Base-by-base conservation (phyloP, 2,113 vertebrate genomes). In the human (Homo sapiens) region DNA sequence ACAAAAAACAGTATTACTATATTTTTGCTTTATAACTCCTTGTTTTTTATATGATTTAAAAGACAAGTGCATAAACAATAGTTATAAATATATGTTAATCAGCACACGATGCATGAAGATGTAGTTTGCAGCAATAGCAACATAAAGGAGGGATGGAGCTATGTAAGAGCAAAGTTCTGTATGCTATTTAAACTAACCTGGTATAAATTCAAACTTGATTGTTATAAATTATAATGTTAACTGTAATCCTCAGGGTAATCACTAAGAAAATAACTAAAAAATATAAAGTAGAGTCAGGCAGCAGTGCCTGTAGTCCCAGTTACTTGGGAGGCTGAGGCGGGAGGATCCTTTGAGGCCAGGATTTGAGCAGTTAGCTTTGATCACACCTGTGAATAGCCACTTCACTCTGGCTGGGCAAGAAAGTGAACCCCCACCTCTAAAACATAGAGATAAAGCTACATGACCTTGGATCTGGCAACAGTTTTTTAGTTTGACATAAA, bases 241-340 rank as follows among this genome's bases (percentile, higher is more conserved):
- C 40, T 40, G 40, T 40, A 40, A 40, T 40, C 30, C 8, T n/a
- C 48, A 72, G n/a, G 20, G 27, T 16, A 81, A 68, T 68, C n/a
- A 91, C 89, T 81, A 91, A 52, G 45, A 90, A 90, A 81, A 68
- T 81, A 91, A 91, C 76, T 81, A 81, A 81, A 91, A 81, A 12
- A 32, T 55, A 35, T 55, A 32, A 52, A 66, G n/a, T 38, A 30
- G 40, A 70, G 7, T 35, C 35, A 38, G 68, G 35, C 27, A 25
- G 25, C 25, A 61, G 59, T 61, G 25, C 11, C 27, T 27, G 59
- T 30, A 52, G 50, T 52, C 50, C 16, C 50, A 52, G 16, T 17
- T 52, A 52, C 50, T 52, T 52, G 50, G 1, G 50, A 52, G 68
- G 68, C 35, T 70, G 18, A 70, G 32, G 68, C 6, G 0, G 8